Base-by-base conservation (phyloP, 2,888 invertebrate species). In the Candidula unifasciata region DNA sequence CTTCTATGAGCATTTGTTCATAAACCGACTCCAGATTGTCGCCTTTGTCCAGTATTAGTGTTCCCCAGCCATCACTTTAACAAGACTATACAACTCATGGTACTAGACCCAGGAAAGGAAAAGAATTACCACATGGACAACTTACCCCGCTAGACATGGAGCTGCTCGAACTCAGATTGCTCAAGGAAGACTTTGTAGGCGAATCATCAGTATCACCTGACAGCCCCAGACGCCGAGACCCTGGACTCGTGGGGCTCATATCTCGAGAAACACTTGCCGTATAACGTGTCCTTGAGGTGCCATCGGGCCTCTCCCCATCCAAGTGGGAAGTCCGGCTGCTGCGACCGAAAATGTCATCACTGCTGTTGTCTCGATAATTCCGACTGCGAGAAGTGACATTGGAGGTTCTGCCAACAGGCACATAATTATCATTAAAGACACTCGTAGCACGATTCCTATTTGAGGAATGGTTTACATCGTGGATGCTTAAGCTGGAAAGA, bases 141-240 rank as follows among this genome's bases (percentile, higher is more conserved):
- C 89, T 87, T 87, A 89, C 89, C 85, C 78, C 82, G 52, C 74
- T 84, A 69, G 89, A 88, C 69, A 89, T 86, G 30, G 89, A 89
- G 84, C 89, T 88, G 80, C 88, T 88, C 8, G 90, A 90, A 86
- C 89, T 89, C 76, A 89, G 89, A 68, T 85, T 85, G 66, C 88
- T 77, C 37, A 89, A 88, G 80, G 89, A 73, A 78, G 89, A 87
- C 81, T 89, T 88, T 3, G 88, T 80, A 18, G 79, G 80, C 24
- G 83, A 78, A n/a, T 76, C 84, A 24, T 80, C 86, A 6, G 33
- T 33, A 16, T 30, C 76, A 0, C 35, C 79, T 37, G 78, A 33
- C 21, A 79, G 52, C 64, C 83, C 37, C 6, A 24, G 30, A 21
- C 69, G 64, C n/a, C 78, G 27, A 8, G 80, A 80, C 10, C 80